Conservation (phyloP, 2,888 invertebrate genomes). For the Kryphioiulus occultus region DNA sequence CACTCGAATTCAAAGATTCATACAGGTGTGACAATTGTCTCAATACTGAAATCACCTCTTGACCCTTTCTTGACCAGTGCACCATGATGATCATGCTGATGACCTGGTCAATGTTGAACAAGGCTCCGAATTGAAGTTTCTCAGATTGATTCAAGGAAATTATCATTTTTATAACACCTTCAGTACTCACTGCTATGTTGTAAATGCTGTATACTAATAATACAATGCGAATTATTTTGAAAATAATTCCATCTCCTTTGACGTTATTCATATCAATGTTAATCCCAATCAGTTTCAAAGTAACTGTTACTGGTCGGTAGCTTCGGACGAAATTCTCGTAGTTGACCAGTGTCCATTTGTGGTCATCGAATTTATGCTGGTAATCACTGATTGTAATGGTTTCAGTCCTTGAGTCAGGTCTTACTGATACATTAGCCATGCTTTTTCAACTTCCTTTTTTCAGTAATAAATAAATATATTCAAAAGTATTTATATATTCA, state of each 20-base stretch:
- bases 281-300: background rate
- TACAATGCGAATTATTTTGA: background rate
- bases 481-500: too few relatives aligned
- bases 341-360: background rate
- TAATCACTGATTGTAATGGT: background rate
- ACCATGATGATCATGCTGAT: background rate
- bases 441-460: background rate
- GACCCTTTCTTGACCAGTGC: background rate
- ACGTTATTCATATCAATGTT: background rate
- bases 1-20: background rate
- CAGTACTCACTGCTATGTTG: background rate
- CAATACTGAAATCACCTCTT: background rate
- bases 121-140: background rate
- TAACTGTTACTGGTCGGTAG: background rate
- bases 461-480: too few relatives aligned
- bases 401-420: background rate
- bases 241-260: background rate
- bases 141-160: background rate
- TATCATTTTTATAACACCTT: background rate
- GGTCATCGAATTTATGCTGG: background rate
- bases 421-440: background rate
- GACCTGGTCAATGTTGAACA: background rate
- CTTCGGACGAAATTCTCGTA: background rate
- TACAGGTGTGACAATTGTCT: background rate
- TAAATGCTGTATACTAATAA: background rate